These are phyloP conservation scores for Parnassius orleans DNA, from an alignment of 2,888 invertebrate species.

Conservation along the genomic window DNA sequence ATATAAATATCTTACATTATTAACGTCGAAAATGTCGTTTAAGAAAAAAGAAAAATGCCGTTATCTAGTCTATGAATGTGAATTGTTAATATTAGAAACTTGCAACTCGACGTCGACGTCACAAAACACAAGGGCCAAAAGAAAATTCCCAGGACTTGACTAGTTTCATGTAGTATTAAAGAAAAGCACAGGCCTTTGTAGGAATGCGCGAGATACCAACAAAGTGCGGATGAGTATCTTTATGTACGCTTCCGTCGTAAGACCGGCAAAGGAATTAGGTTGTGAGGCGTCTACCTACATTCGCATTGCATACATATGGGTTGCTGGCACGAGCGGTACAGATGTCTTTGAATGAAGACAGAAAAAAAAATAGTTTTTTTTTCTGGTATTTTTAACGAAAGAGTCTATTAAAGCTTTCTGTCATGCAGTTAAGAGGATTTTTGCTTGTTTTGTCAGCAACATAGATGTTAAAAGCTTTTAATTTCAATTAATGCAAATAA, in stretches of 20 bases:
- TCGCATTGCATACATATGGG: slow-evolving; percentile 3
- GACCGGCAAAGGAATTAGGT: slow-evolving; percentile 23
- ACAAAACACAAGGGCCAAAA: slow-evolving; percentile 7
- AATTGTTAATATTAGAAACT: background rate
- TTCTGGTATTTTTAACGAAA: no score
- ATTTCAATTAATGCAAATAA: no score
- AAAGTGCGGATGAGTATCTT: slow-evolving; percentile 21
- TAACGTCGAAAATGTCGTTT: no score
- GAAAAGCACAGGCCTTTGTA: slow-evolving; percentile 21
- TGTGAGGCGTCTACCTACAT: slow-evolving; percentile 13
- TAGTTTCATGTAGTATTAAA: slow-evolving; percentile 16
- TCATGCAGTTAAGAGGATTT: no score
- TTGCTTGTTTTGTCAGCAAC: no score
- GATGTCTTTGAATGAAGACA: slow-evolving; percentile 4
- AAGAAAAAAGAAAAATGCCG: no score
- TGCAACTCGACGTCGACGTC: background rate
- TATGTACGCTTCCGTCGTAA: slow-evolving; percentile 1
- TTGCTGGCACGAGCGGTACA: slow-evolving; percentile 3
- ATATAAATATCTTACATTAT: no score
- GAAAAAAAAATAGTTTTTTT: background rate
- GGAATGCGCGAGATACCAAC: slow-evolving; percentile 14
- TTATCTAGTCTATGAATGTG: background rate
- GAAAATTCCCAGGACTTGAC: slow-evolving; percentile 9
- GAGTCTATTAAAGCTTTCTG: no score
- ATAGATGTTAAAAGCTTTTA: no score